A percentile compares a stretch with the other conserved stretches of the same genome.
Evolutionary conservation across 2,888 invertebrate genomes (phyloP).

Genomic region (Abscondita cerata): DNA sequence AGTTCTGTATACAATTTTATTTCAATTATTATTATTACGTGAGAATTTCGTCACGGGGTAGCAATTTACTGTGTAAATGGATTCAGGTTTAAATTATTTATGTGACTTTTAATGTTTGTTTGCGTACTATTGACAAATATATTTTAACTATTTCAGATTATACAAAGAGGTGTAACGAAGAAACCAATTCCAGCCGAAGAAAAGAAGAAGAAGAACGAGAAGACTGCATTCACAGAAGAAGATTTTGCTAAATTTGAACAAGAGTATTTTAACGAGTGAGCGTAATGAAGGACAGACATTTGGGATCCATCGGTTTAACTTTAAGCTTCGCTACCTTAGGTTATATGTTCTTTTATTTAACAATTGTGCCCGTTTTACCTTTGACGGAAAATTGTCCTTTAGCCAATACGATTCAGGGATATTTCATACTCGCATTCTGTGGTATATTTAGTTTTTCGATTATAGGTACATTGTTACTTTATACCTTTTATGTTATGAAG

Average conservation of each 20-base stretch:
- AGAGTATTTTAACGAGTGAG: slow-evolving; percentile 66
- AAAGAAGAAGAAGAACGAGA: slow-evolving; percentile 59
- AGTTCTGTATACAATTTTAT: too few species aligned
- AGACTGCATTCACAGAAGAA: slow-evolving; percentile 74
- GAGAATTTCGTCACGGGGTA: too few species aligned
- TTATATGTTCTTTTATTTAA: slow-evolving; percentile 49
- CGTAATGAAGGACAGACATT: slow-evolving; percentile 42
- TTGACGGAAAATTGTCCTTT: slow-evolving; percentile 46
- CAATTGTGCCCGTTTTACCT: slow-evolving; percentile 52
- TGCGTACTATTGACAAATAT: too few species aligned
- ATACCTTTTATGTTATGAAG: slow-evolving; percentile 45
- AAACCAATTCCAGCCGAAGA: slow-evolving; percentile 58
- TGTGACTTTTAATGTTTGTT: too few species aligned
- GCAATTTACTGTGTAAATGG: too few species aligned
- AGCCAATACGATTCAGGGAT: slow-evolving; percentile 41
- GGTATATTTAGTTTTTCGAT: slow-evolving; percentile 51
- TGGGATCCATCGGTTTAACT: slow-evolving; percentile 44
- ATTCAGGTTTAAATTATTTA: too few species aligned
- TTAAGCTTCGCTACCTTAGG: slow-evolving; percentile 42
- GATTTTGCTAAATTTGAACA: slow-evolving; percentile 72
- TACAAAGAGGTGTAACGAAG: slow-evolving; percentile 63
- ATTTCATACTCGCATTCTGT: slow-evolving; percentile 45
- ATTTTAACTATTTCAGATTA: slow-evolving; percentile 64
- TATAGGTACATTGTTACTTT: slow-evolving; percentile 49
- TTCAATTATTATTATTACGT: too few species aligned